Percentiles rank a stretch among this genome's conserved stretches.
Evolutionary conservation across 2,113 vertebrate species (phyloP).

Genomic region (Osmerus eperlanus): DNA sequence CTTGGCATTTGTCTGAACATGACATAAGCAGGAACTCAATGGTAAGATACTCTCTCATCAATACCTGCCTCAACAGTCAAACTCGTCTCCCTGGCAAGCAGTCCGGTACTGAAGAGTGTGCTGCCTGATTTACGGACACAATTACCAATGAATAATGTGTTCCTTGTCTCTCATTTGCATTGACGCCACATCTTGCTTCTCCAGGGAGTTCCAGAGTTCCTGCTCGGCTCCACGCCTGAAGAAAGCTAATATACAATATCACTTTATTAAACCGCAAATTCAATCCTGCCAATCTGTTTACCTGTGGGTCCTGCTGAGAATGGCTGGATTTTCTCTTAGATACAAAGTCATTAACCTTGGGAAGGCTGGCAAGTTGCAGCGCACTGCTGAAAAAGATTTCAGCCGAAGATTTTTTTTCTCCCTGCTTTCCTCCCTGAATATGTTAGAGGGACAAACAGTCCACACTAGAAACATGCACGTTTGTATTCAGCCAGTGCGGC

Average conservation of each 20-base stretch:
- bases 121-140: slow-evolving; percentile 14
- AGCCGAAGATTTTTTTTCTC: slow-evolving; percentile 1
- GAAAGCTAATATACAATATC: slow-evolving; percentile 37
- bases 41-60: too few species aligned
- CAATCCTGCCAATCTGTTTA: slow-evolving; percentile 41
- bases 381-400: slow-evolving; percentile 9
- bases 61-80: too few species aligned
- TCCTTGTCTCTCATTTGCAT: slow-evolving; percentile 19
- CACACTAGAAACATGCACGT: too few species aligned
- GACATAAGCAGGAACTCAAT: too few species aligned
- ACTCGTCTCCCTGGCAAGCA: too few species aligned
- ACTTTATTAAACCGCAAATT: slow-evolving; percentile 55
- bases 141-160: slow-evolving; percentile 25
- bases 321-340: slow-evolving; percentile 28
- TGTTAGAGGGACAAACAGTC: neutral
- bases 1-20: neutral
- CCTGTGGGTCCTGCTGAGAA: slow-evolving; percentile 44
- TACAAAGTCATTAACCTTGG: slow-evolving; percentile 57
- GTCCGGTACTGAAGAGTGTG: neutral
- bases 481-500: too few species aligned
- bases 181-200: slow-evolving; percentile 21
- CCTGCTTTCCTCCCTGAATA: slow-evolving; percentile 7
- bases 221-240: slow-evolving; percentile 17
- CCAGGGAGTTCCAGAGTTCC: slow-evolving; percentile 35
- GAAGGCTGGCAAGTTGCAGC: slow-evolving; percentile 41